Evolutionary conservation across 2,113 vertebrate species (phyloP).

Genomic region (Mormoops blainvillei): DNA sequence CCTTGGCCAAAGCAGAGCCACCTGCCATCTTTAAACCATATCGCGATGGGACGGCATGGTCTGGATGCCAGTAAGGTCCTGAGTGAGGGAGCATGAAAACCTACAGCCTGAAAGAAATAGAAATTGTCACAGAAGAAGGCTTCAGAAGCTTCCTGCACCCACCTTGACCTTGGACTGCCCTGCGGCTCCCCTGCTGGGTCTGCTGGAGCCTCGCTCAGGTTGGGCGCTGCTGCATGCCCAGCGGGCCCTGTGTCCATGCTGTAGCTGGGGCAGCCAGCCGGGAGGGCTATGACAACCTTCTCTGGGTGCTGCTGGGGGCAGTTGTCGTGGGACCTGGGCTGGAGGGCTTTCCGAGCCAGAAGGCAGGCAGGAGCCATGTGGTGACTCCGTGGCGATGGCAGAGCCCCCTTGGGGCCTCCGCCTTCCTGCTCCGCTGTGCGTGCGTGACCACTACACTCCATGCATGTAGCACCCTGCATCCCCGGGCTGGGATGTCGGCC

Average conservation of each 20-base stretch:
- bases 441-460: not conserved
- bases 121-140: not conserved
- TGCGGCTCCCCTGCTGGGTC: no score
- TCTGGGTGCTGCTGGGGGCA: not conserved
- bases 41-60: rapidly evolving
- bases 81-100: not conserved
- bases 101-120: not conserved
- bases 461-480: rapidly evolving
- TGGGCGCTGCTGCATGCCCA: not conserved
- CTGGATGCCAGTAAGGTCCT: not conserved
- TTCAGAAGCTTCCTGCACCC: rapidly evolving
- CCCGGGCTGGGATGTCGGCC: not conserved
- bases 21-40: rapidly evolving
- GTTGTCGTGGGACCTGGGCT: not conserved
- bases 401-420: not conserved
- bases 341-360: not conserved
- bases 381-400: rapidly evolving
- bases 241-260: not conserved
- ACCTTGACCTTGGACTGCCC: not conserved
- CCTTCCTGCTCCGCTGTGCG: not conserved
- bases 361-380: not conserved
- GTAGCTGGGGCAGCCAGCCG: not conserved
- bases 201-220: rapidly evolving
- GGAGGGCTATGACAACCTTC: not conserved
- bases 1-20: rapidly evolving